Conservation (phyloP, 1,140 invertebrate genomes). For the Argopecten irradians region DNA sequence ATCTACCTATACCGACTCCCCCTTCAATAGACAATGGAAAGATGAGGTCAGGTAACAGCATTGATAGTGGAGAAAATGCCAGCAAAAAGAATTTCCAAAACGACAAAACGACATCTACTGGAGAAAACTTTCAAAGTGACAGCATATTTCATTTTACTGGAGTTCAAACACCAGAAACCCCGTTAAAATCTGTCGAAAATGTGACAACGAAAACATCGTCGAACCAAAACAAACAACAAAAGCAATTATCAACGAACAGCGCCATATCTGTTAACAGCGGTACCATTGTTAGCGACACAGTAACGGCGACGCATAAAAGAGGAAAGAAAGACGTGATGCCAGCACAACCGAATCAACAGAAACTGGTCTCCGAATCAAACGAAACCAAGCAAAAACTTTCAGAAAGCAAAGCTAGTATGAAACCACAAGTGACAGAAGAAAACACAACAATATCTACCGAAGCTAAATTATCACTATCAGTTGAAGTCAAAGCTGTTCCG, state of each 20-base stretch:
- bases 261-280: background rate
- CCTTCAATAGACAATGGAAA: background rate
- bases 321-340: background rate
- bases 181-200: background rate
- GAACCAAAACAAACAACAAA: background rate
- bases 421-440: background rate
- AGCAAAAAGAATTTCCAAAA: background rate
- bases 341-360: background rate
- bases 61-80: background rate
- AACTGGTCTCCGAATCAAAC: background rate
- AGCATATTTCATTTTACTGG: background rate
- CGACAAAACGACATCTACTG: background rate
- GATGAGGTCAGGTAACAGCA: background rate
- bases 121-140: background rate
- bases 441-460: background rate
- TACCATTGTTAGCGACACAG: background rate
- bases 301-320: background rate
- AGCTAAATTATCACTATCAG: background rate
- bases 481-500: background rate
- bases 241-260: background rate
- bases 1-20: background rate
- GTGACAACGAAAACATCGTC: background rate
- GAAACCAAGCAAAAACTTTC: background rate
- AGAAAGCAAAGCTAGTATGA: background rate
- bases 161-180: background rate